Conservation (phyloP, 1,140 invertebrate genomes). For the Pemphigus obesinymphae region DNA sequence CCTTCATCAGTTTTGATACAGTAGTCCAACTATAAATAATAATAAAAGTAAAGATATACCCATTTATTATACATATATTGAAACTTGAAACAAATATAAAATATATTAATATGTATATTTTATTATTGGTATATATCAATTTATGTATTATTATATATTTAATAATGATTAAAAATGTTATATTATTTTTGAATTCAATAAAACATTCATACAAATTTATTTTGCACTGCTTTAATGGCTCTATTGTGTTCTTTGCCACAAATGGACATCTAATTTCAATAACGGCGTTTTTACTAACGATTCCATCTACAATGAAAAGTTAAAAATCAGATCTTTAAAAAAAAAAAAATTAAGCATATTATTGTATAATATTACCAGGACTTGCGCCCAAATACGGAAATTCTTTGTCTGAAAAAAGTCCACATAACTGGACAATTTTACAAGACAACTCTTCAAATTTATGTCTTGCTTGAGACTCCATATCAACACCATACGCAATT, state of each 20-base stretch:
- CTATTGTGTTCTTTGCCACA: neutral
- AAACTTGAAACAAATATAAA: no score
- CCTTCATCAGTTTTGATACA: neutral
- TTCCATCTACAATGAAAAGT: neutral
- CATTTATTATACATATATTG: no score
- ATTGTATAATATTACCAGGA: neutral
- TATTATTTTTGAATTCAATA: neutral
- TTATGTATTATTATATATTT: neutral
- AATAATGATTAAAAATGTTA: neutral
- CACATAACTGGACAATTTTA: neutral
- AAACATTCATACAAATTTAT: neutral
- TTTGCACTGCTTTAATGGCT: neutral
- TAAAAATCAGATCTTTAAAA: neutral
- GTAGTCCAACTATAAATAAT: neutral
- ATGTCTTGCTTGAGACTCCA: neutral
- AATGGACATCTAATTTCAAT: slow-evolving; percentile 12
- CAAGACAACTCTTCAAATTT: neutral
- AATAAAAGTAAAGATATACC: no score
- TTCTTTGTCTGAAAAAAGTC: slow-evolving; percentile 1
- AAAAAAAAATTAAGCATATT: neutral
- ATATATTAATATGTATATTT: no score
- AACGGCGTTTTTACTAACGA: neutral
- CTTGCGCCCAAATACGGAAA: neutral
- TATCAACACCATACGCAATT: neutral
- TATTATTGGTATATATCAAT: no score